Conservation (phyloP, 2,113 vertebrate species). For the Chamaea fasciata region DNA sequence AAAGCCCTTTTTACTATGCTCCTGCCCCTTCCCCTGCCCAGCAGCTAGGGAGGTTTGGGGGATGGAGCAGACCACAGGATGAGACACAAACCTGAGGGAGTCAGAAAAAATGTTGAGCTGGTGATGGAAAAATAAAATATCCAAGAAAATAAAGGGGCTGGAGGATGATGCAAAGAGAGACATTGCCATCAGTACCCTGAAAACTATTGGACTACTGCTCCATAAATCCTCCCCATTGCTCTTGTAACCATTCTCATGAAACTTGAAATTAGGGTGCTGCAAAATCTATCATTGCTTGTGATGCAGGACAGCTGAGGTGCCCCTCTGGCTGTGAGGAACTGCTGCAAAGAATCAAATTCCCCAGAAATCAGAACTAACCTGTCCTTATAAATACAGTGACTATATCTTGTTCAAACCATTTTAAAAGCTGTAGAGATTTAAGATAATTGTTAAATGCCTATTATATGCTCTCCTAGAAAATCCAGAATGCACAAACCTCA, state of each 20-base stretch:
- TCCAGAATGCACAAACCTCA: neutral
- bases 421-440: neutral
- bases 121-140: neutral
- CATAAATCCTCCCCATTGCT: neutral
- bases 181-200: neutral
- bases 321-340: neutral
- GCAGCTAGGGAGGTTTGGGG: neutral
- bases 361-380: neutral
- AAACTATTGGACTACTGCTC: neutral
- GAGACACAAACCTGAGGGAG: neutral
- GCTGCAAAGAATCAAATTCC: neutral
- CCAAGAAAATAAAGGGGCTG: neutral
- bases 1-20: neutral
- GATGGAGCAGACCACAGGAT: neutral
- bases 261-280: neutral
- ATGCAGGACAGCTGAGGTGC: neutral
- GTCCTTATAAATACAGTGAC: neutral
- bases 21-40: neutral
- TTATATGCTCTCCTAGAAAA: neutral
- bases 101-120: neutral
- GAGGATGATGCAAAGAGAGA: neutral
- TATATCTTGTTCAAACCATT: neutral
- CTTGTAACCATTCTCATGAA: neutral
- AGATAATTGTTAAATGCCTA: neutral
- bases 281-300: neutral